Evolutionary conservation across 2,888 invertebrate species (phyloP).

Genomic region (Ectropis crepuscularia): DNA sequence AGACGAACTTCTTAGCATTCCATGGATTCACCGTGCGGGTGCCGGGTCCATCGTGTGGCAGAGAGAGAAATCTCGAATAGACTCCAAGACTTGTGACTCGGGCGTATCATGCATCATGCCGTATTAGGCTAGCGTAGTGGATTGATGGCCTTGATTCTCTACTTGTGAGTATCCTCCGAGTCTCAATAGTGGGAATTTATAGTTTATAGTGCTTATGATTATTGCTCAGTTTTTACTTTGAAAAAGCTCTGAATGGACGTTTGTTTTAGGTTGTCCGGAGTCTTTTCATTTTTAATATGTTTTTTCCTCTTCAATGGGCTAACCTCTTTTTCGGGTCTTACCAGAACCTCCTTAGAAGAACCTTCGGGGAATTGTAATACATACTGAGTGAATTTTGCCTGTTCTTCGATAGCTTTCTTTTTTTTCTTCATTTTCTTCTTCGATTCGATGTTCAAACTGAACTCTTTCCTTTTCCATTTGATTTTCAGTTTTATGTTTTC

Average conservation of each 20-base stretch:
- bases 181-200: no score
- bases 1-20: no score
- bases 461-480: conserved; percentile 52
- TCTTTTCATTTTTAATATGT: conserved; percentile 53
- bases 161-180: no score
- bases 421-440: conserved; percentile 39
- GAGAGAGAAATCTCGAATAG: no score
- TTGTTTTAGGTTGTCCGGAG: conserved; percentile 63
- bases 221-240: conserved; percentile 42
- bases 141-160: no score
- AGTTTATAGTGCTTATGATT: no score
- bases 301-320: conserved; percentile 58
- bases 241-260: conserved; percentile 70
- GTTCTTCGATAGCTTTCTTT: conserved; percentile 23
- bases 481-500: conserved; percentile 63
- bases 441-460: conserved; percentile 56
- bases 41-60: no score
- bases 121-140: no score
- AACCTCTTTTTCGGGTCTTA: conserved; percentile 53
- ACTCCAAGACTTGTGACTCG: no score
- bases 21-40: no score
- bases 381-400: conserved; percentile 59
- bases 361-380: conserved; percentile 56
- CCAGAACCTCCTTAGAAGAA: conserved; percentile 44
- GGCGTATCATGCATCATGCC: no score